Evolutionary conservation across 2,113 vertebrate genomes (phyloP).

Genomic region (Apeltes quadracus): DNA sequence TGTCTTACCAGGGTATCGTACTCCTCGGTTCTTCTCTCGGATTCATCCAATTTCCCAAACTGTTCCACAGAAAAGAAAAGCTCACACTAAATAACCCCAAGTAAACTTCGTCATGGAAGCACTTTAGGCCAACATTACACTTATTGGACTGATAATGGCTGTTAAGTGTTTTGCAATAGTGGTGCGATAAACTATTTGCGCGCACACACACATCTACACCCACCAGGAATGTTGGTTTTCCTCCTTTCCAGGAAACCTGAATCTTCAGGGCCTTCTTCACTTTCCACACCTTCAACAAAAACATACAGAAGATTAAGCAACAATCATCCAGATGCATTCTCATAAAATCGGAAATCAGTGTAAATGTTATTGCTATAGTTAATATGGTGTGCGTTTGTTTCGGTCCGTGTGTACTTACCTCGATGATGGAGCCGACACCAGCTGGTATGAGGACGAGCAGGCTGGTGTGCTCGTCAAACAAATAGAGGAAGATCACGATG

Average conservation of each 20-base stretch:
- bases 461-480: constrained; percentile 97
- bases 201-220: constrained; percentile 22
- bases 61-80: constrained; percentile 63
- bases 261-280: constrained; percentile 98
- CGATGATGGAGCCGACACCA: constrained; percentile 92
- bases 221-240: constrained; percentile 87
- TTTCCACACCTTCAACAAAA: constrained; percentile 90
- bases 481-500: constrained; percentile 95
- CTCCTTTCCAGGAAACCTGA: constrained; percentile 86
- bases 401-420: constrained; percentile 78
- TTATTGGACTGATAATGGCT: neutral
- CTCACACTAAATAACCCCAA: neutral
- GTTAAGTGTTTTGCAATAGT: neutral
- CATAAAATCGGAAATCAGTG: neutral
- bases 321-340: neutral
- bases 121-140: neutral
- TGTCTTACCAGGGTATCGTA: constrained; percentile 91
- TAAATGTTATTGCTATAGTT: neutral
- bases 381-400: neutral
- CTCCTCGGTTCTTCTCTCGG: constrained; percentile 91
- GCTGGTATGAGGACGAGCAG: constrained; percentile 94
- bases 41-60: constrained; percentile 92
- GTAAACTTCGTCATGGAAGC: no score
- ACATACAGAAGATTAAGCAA: neutral
- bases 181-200: neutral